Evolutionary conservation across 1,140 invertebrate species (phyloP).

Genomic region (Thaumatotibia leucotreta): DNA sequence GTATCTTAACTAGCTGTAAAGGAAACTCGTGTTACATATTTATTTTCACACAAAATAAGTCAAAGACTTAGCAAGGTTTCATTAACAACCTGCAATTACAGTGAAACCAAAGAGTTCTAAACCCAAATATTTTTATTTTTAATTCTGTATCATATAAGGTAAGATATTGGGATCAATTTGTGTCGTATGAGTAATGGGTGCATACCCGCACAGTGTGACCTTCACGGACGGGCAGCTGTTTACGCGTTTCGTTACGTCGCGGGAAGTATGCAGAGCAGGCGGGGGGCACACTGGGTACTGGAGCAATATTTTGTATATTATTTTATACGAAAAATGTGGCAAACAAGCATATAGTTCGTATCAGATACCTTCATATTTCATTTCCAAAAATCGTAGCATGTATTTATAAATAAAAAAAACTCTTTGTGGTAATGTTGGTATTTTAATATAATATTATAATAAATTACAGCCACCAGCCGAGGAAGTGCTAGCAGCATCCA

Average conservation of each 20-base stretch:
- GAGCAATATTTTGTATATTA: not conserved
- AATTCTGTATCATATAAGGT: not conserved
- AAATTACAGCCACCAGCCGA: too few species aligned
- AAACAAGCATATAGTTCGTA: too few species aligned
- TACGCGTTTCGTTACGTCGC: constrained; percentile 23
- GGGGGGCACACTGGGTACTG: not conserved
- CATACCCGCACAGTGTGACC: constrained; percentile 27
- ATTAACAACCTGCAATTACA: not conserved
- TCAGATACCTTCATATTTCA: too few species aligned
- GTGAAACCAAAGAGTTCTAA: not conserved
- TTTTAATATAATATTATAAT: too few species aligned
- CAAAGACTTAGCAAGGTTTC: not conserved
- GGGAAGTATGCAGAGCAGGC: constrained; percentile 34
- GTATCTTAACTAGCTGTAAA: too few species aligned
- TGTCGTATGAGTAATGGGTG: not conserved
- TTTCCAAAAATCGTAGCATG: too few species aligned
- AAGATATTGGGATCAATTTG: not conserved
- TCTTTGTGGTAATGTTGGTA: too few species aligned
- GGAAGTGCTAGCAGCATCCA: too few species aligned
- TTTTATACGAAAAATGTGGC: not conserved
- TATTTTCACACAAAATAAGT: not conserved
- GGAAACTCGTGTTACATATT: not conserved
- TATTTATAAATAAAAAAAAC: too few species aligned
- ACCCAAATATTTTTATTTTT: not conserved
- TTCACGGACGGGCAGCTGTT: constrained; percentile 35